Conservation (phyloP, 2,113 vertebrate species). For the Penelope pileata region DNA sequence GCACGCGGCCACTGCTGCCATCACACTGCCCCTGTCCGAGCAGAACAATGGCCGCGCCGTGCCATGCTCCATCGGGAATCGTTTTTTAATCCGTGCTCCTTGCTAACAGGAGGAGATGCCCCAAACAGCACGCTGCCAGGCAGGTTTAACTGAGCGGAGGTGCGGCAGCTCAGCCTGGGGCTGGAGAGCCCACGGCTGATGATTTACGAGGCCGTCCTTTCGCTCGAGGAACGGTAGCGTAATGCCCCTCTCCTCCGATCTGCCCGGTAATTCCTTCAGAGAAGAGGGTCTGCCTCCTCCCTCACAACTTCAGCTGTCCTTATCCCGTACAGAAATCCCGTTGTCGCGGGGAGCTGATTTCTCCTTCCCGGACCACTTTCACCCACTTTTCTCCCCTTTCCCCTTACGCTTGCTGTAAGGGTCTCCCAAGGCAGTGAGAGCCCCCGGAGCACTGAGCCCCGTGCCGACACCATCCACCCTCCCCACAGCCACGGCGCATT, state of each 20-base stretch:
- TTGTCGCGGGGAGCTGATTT: conserved; percentile 26
- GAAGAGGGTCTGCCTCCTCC: not conserved
- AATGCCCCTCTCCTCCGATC: conserved; percentile 42
- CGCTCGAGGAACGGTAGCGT: no score
- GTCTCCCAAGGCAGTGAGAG: conserved; percentile 51
- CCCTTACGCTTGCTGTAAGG: conserved; percentile 22
- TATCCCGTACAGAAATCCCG: not conserved
- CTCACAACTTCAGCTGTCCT: conserved; percentile 27
- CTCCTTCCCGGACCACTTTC: conserved; percentile 33
- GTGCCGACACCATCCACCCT: conserved; percentile 61
- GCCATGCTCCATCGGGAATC: conserved; percentile 73
- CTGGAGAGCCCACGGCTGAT: conserved; percentile 71
- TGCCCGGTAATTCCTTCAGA: conserved; percentile 65
- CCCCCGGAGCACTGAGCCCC: conserved; percentile 53
- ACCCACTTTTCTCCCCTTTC: not conserved
- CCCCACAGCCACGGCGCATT: conserved; percentile 66
- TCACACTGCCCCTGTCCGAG: no score
- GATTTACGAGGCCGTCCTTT: conserved; percentile 77
- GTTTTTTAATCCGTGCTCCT: conserved; percentile 61
- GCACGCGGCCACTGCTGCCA: no score
- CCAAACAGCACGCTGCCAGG: conserved; percentile 65
- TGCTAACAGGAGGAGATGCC: conserved; percentile 71
- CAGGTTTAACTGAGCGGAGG: conserved; percentile 71
- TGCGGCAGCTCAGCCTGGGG: conserved; percentile 63
- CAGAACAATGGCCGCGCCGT: conserved; percentile 64